phyloP scores from a whole-genome alignment of 2,797 vertebrate species.

The Leuciscus waleckii region DNA sequence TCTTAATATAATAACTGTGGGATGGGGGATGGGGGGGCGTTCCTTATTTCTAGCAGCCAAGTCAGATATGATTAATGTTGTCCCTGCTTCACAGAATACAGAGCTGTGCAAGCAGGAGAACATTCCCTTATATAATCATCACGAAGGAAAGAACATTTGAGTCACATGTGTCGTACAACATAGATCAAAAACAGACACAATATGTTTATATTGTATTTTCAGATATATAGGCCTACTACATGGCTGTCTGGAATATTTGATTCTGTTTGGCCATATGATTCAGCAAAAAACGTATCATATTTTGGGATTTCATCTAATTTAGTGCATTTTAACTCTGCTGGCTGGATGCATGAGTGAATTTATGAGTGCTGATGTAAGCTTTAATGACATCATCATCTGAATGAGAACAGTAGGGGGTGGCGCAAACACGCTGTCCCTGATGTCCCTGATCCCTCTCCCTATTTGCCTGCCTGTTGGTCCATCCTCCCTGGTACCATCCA shows the following conservation, averaged over 20 bases:
- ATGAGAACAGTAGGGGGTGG: slow-evolving; percentile 19
- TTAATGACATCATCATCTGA: slow-evolving; percentile 46
- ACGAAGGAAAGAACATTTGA: slow-evolving; percentile 1
- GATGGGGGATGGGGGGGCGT: slow-evolving; percentile 40
- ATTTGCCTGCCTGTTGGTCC: slow-evolving; percentile 22
- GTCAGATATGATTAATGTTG: slow-evolving; percentile 81
- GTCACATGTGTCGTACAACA: slow-evolving; percentile 6
- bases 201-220: not conserved
- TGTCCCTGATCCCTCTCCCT: not conserved
- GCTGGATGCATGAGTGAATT: slow-evolving; percentile 7
- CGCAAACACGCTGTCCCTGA: not conserved
- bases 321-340: not conserved
- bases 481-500: slow-evolving; percentile 32
- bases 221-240: not conserved
- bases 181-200: not conserved
- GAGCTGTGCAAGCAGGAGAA: slow-evolving; percentile 57
- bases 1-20: slow-evolving; percentile 68
- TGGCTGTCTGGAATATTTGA: not conserved
- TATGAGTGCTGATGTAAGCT: slow-evolving; percentile 39
- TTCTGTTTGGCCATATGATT: not conserved
- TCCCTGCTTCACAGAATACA: slow-evolving; percentile 69
- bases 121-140: slow-evolving; percentile 32
- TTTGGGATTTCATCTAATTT: not conserved
- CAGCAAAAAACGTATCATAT: not conserved
- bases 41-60: slow-evolving; percentile 69